phyloP scores from a whole-genome alignment of 2,797 vertebrate species.

The Ptychadena robeensis region DNA sequence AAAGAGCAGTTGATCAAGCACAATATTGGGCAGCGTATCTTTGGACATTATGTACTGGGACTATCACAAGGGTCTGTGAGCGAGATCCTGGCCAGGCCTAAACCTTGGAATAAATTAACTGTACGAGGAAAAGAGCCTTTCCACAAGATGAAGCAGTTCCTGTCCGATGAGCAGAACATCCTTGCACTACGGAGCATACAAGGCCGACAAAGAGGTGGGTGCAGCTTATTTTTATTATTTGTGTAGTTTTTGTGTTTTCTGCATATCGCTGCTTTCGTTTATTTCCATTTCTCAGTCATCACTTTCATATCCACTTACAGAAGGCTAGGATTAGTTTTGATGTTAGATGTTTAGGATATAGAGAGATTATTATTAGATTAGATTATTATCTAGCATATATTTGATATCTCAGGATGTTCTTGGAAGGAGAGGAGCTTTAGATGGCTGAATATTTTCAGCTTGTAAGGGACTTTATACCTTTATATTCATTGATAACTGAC shows the following conservation, averaged over 20 bases:
- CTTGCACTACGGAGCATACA: constrained; percentile 94
- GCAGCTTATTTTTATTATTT: not conserved
- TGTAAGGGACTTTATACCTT: not conserved
- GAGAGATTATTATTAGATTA: not conserved
- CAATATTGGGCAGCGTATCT: constrained; percentile 97
- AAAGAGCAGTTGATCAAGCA: constrained; percentile 98
- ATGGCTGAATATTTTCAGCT: not conserved
- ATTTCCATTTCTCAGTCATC: constrained; percentile 19
- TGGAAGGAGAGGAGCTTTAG: not conserved
- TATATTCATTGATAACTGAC: no score
- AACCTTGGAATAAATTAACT: constrained; percentile 85
- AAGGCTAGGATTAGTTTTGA: not conserved
- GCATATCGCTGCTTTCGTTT: not conserved
- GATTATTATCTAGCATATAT: not conserved
- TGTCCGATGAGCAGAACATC: constrained; percentile 96
- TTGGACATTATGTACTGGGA: constrained; percentile 95
- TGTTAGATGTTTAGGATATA: not conserved
- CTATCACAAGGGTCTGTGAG: constrained; percentile 96
- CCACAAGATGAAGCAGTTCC: constrained; percentile 98
- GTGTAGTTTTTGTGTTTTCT: not conserved
- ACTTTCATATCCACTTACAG: not conserved
- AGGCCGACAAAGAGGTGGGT: constrained; percentile 93
- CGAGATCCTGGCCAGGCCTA: constrained; percentile 89
- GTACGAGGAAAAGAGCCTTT: constrained; percentile 96
- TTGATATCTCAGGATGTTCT: not conserved